These are phyloP conservation scores for Leptinotarsa undecemlineata DNA, from an alignment of 1,140 invertebrate species.

Conservation along the genomic window DNA sequence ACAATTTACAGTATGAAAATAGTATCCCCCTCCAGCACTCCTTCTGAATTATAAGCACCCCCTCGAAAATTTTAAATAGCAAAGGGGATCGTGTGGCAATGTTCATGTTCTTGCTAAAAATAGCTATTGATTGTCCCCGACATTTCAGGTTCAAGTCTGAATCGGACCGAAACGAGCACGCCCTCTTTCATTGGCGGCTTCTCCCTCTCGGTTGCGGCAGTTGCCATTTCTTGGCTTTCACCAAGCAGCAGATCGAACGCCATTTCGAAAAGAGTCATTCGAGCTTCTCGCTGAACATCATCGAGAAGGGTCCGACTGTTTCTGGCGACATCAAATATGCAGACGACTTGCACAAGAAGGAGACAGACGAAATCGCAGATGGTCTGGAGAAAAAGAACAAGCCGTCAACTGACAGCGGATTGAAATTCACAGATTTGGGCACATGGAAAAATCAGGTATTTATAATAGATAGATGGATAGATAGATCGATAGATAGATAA, in stretches of 20 bases:
- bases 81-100: too few relatives aligned
- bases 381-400: too few relatives aligned
- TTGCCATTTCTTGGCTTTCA: constrained; percentile 7
- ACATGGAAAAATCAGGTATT: too few relatives aligned
- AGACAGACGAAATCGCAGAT: neutral
- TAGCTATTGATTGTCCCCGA: neutral
- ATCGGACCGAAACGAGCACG: constrained; percentile 24
- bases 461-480: too few relatives aligned
- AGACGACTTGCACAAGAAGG: constrained; percentile 2
- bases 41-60: too few relatives aligned
- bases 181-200: constrained; percentile 12
- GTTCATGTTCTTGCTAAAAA: too few relatives aligned
- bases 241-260: neutral
- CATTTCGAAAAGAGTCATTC: neutral
- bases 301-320: constrained; percentile 6
- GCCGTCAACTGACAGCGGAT: too few relatives aligned
- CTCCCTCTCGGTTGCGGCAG: neutral
- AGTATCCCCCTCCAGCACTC: too few relatives aligned
- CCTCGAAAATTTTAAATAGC: too few relatives aligned
- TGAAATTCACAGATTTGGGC: too few relatives aligned
- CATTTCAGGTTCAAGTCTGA: constrained; percentile 11
- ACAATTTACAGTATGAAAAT: too few relatives aligned
- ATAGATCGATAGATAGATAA: too few relatives aligned
- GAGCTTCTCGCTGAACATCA: neutral
- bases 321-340: constrained; percentile 2